These are phyloP conservation scores for Macquaria australasica DNA, from an alignment of 2,113 vertebrate species.

Conservation along the genomic window DNA sequence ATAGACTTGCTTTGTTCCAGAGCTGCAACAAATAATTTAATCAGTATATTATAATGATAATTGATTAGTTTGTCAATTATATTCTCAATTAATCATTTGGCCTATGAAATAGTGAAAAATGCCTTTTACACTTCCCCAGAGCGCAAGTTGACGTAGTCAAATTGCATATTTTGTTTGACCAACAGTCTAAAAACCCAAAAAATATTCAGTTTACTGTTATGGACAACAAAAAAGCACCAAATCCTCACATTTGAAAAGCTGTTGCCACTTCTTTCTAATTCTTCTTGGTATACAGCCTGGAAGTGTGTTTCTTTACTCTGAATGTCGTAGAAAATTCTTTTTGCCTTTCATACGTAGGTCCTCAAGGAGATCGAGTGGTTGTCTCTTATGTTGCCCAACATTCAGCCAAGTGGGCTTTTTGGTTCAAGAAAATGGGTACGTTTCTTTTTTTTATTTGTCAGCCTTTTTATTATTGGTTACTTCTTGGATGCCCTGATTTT, in stretches of 20 bases:
- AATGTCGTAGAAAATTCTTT: neutral
- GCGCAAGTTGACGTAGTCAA: neutral
- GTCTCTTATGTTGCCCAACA: slow-evolving; percentile 86
- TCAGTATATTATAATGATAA: too few relatives aligned
- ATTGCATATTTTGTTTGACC: neutral
- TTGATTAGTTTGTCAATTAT: too few relatives aligned
- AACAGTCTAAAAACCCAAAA: neutral
- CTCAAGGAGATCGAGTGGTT: slow-evolving; percentile 83
- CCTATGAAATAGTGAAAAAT: too few relatives aligned
- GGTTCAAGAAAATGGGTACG: slow-evolving; percentile 95
- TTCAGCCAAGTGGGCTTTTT: slow-evolving; percentile 88
- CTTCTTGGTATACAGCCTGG: neutral
- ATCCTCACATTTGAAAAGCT: neutral
- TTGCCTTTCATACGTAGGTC: slow-evolving; percentile 78
- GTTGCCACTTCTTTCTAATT: neutral
- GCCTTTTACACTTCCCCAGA: too few relatives aligned
- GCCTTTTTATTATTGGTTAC: neutral
- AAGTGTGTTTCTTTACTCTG: neutral
- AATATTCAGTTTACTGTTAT: neutral
- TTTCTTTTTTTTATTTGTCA: slow-evolving; percentile 44
- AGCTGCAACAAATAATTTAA: neutral
- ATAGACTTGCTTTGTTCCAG: neutral
- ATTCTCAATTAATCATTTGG: too few relatives aligned
- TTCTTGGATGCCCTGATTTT: neutral
- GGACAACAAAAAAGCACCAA: neutral